These are phyloP conservation scores for Cettia cetti DNA, from an alignment of 2,113 vertebrate species.

Conservation along the genomic window DNA sequence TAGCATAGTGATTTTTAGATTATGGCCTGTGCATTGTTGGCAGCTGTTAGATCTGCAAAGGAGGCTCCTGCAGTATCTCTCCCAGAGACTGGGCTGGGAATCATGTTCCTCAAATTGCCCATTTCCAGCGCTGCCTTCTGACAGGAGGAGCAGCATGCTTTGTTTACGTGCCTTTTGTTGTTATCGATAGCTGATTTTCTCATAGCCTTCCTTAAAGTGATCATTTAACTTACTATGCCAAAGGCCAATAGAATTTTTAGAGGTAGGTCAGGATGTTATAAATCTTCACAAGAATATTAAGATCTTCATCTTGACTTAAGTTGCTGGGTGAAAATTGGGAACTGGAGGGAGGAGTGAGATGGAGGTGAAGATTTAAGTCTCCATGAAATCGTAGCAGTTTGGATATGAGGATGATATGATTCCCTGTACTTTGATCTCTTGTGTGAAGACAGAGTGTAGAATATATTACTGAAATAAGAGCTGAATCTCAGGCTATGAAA, in stretches of 20 bases:
- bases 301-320: background rate
- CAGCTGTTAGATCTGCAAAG: background rate
- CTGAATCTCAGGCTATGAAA: background rate
- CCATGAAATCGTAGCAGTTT: background rate
- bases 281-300: background rate
- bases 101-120: background rate
- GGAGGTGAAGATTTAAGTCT: background rate
- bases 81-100: background rate
- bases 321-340: background rate
- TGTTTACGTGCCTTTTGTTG: fast-evolving
- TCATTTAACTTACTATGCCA: background rate
- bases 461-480: background rate
- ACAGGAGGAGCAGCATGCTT: background rate
- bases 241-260: background rate
- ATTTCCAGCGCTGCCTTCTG: background rate
- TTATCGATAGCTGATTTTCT: background rate
- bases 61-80: background rate
- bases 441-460: background rate
- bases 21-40: background rate
- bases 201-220: background rate
- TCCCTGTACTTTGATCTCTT: background rate
- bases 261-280: background rate
- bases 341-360: background rate
- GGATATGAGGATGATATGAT: background rate
- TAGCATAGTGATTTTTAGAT: background rate